Percentiles rank a stretch among this genome's conserved stretches.
Evolutionary conservation across 2,797 vertebrate species (phyloP).

Genomic region (Limosa lapponica): DNA sequence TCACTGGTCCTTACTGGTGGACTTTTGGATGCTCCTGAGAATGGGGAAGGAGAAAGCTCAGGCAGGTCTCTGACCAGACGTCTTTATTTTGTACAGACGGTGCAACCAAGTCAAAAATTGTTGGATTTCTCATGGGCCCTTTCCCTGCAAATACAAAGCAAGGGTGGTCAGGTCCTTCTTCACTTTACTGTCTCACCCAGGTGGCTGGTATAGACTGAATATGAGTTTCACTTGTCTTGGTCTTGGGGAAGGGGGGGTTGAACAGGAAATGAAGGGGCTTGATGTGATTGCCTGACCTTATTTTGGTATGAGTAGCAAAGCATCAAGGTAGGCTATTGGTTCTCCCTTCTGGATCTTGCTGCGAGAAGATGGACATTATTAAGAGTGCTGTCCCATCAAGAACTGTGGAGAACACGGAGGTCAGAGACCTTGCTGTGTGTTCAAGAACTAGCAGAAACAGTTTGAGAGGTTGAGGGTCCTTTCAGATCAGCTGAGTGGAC

Average conservation of each 20-base stretch:
- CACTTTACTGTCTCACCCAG: not conserved
- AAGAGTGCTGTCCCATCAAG: not conserved
- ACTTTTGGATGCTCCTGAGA: not conserved
- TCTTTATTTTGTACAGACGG: not conserved
- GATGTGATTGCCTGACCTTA: not conserved
- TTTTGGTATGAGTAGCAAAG: not conserved
- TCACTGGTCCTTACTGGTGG: not conserved
- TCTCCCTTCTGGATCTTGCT: not conserved
- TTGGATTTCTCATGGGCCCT: not conserved
- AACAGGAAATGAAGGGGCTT: not conserved
- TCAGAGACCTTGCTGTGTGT: not conserved
- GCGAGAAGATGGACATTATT: not conserved
- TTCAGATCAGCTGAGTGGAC: not conserved
- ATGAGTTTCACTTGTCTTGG: not conserved
- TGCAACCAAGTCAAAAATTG: not conserved
- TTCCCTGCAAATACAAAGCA: not conserved
- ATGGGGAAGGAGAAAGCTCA: not conserved
- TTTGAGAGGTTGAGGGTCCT: not conserved
- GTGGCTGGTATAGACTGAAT: not conserved
- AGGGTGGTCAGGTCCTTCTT: not conserved
- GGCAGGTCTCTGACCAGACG: not conserved
- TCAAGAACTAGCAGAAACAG: not conserved
- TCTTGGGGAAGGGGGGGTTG: not conserved
- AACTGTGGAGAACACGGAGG: not conserved
- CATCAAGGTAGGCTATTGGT: not conserved